Evolutionary conservation across 2,888 invertebrate species (phyloP).

Genomic region (Cephus nigrinus): DNA sequence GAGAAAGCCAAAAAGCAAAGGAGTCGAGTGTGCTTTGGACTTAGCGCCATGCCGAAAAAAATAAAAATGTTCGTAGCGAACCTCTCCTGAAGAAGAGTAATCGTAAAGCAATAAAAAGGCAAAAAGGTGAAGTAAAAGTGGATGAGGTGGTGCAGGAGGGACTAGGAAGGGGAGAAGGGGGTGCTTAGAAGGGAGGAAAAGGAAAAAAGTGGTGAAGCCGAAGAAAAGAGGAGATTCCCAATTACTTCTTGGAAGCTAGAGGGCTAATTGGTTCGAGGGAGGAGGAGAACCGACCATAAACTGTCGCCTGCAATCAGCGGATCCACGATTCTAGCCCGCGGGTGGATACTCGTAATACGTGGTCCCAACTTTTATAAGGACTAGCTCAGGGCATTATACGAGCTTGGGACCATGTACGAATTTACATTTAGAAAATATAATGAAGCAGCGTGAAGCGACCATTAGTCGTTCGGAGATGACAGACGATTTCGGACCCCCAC

Average conservation of each 20-base stretch:
- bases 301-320: conserved; percentile 63
- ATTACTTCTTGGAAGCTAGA: conserved; percentile 59
- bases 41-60: no score
- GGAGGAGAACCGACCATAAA: conserved; percentile 58
- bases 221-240: conserved; percentile 29
- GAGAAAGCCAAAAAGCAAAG: conserved; percentile 29
- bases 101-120: conserved; percentile 44
- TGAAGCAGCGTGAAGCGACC: conserved; percentile 66
- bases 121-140: conserved; percentile 28
- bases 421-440: conserved; percentile 67
- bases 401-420: conserved; percentile 57
- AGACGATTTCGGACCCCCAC: conserved; percentile 66
- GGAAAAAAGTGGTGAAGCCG: background rate
- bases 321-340: conserved; percentile 55
- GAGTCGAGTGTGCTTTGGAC: no score
- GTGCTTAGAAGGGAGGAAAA: conserved; percentile 11
- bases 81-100: conserved; percentile 14
- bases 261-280: conserved; percentile 61
- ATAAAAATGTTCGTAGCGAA: no score
- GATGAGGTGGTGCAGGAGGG: conserved; percentile 23
- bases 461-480: conserved; percentile 66
- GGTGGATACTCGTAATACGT: conserved; percentile 34
- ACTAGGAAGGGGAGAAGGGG: background rate
- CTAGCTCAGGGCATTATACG: conserved; percentile 41
- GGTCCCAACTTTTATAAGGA: conserved; percentile 57